Evolutionary conservation across 53 echinoderm and acorn worm species (phyloP), one percentile per base, ranked within the genome.

Genomic region (Pentamera pediparva): DNA sequence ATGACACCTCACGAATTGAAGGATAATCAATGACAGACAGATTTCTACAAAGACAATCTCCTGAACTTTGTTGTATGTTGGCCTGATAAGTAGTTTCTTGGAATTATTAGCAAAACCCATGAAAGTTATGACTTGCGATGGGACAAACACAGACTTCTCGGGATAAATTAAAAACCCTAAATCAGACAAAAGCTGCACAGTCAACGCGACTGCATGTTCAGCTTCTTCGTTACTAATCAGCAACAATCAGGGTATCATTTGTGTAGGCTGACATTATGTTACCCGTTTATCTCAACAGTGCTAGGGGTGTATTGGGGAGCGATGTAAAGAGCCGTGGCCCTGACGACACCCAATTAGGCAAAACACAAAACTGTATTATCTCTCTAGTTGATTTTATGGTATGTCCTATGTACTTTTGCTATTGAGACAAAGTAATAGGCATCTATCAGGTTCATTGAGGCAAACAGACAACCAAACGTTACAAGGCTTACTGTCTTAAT

Each of bases 251-350:
- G 4, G 65, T 51, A 54, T 79, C 84, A 78, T 79, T 74, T 61
- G 73, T 78, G 24, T 79, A 79, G 29, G 37, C 51, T 6, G 49
- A 28, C 18, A 59, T 38, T 33, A 51, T 40, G 20, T 59, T 32
- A 1, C 79, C 74, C 20, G 25, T 31, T 5, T 32, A 29, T 72
- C 83, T 53, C 24, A 77, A 60, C 6, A 19, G 31, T 0, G 70
- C 35, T 11, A 67, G 57, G 2, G 65, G 30, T 18, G 85, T 72
- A 49, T 84, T 84, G n/a, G 79, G 4, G 12, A 83, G 22, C 21
- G 79, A 83, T 20, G 88, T 84, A 63, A 89, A 89, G 32, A 75
- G 35, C 43, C 84, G 35, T 19, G 83, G 83, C 19, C 74, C 88
- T 34, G 78, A 56, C 8, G 83, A 43, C 2, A n/a, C n/a, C n/a